Percentiles rank a stretch among this genome's conserved stretches.
Evolutionary conservation across 2,113 vertebrate genomes (phyloP).

Genomic region (Odontesthes bonariensis): DNA sequence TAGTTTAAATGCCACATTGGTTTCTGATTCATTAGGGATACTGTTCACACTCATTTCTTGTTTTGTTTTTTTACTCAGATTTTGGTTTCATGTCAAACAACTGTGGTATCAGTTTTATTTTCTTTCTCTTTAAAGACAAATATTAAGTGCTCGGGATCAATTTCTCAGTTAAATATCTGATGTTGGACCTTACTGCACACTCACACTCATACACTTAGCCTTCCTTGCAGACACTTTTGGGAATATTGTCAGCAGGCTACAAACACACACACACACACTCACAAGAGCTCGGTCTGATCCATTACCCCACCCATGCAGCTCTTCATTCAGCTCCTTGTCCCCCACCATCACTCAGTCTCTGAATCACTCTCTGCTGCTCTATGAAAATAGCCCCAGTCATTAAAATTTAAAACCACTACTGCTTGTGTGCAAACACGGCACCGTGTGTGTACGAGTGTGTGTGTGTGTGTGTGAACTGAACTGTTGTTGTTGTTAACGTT

Average conservation of each 20-base stretch:
- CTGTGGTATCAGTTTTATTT: neutral
- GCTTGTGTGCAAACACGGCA: constrained; percentile 59
- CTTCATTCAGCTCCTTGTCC: constrained; percentile 57
- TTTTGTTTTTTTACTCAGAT: constrained; percentile 23
- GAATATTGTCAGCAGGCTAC: constrained; percentile 15
- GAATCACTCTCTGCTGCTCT: constrained; percentile 48
- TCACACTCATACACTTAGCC: constrained; percentile 13
- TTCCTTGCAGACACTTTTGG: constrained; percentile 24
- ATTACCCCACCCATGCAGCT: constrained; percentile 50
- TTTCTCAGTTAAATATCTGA: constrained; percentile 33
- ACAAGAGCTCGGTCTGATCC: constrained; percentile 14
- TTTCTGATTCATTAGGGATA: constrained; percentile 22
- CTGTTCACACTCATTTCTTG: constrained; percentile 19
- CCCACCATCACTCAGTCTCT: constrained; percentile 50
- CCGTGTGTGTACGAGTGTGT: neutral
- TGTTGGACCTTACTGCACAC: constrained; percentile 28
- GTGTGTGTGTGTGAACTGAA: constrained; percentile 14
- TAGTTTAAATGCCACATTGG: constrained; percentile 7
- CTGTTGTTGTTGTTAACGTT: constrained; percentile 46
- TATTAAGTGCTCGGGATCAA: constrained; percentile 14
- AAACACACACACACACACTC: constrained; percentile 19
- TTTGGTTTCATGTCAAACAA: constrained; percentile 31
- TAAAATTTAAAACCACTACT: constrained; percentile 64
- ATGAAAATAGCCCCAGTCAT: constrained; percentile 63
- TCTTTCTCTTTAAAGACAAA: constrained; percentile 3